These are phyloP conservation scores for Sarcophaga bullata DNA, from an alignment of 1,140 invertebrate species.

Conservation along the genomic window DNA sequence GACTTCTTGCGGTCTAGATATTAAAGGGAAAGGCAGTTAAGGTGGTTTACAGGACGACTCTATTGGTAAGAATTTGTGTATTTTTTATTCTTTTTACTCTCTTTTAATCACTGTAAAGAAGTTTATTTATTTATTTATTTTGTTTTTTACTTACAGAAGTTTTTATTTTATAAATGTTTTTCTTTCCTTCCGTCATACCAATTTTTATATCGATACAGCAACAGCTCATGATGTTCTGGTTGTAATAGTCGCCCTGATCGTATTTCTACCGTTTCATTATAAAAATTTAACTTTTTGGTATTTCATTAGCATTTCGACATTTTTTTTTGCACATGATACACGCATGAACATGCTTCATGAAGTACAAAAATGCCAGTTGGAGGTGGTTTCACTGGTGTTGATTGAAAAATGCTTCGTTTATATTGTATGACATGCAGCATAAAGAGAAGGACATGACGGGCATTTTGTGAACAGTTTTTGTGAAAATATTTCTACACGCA, in stretches of 20 bases:
- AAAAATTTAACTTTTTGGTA: neutral
- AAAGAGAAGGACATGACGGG: no score
- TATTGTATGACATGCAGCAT: no score
- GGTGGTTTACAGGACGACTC: no score
- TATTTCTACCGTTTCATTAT: constrained; percentile 3
- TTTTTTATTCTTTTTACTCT: no score
- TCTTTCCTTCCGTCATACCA: neutral
- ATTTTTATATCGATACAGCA: neutral
- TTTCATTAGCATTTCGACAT: neutral
- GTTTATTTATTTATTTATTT: neutral
- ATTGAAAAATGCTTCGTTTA: neutral
- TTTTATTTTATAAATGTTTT: neutral
- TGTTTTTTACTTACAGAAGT: neutral
- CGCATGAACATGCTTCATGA: no score
- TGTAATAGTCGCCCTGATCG: neutral
- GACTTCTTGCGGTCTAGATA: no score
- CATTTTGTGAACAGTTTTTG: no score
- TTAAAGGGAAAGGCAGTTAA: no score
- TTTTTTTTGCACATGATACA: neutral
- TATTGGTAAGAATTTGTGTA: no score
- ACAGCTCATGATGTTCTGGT: neutral
- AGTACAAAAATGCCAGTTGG: neutral
- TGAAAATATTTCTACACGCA: neutral
- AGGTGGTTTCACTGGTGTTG: neutral
- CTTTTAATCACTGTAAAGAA: neutral